Evolutionary conservation across 2,113 vertebrate genomes (phyloP), one percentile per base, ranked within the genome.

Genomic region (Prolemur simus): DNA sequence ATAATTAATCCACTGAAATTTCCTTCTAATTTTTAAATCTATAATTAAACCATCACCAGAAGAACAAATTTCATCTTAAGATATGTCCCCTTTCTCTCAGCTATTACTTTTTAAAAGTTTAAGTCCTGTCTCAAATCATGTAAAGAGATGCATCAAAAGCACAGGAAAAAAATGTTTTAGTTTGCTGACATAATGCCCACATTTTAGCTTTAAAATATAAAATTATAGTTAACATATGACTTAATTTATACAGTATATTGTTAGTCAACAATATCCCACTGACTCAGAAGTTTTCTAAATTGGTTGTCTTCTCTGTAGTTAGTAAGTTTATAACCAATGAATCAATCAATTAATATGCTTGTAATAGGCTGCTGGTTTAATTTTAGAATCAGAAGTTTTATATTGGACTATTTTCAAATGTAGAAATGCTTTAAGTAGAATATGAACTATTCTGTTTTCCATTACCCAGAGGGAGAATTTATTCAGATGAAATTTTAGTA

Each of bases 151-250:
- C 3, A 96, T 80, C 97, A 97, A 49, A 97, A 96, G 95, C 91
- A 93, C 69, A 92, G 93, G 85, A 32, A 69, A 89, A 13, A 92
- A 89, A 42, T 1, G 58, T 84, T 96, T 96, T 94, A 97, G 89
- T 97, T 98, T 97, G 98, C 98, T 98, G 98, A 47, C 8, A 98
- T 99, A 99, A 99, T 99, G 98, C 99, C 99, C 99, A 96, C 98
- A 98, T 98, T 98, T 98, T 97, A 98, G 98, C 93, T 98, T 98
- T 98, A 98, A 98, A 98, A 97, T 98, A 97, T 97, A 97, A 98
- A 98, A 98, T 98, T 97, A 98, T 95, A 98, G 97, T 98, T 98
- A 98, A 98, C 98, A 98, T 97, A 97, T 98, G 98, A 98, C 97
- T 98, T 87, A 98, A 97, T 97, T 98, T 97, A 97, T 98, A 99